A percentile compares a stretch with the other conserved stretches of the same genome.
phyloP scores from a whole-genome alignment of 2,797 vertebrate genomes.

The Danio albolineatus region DNA sequence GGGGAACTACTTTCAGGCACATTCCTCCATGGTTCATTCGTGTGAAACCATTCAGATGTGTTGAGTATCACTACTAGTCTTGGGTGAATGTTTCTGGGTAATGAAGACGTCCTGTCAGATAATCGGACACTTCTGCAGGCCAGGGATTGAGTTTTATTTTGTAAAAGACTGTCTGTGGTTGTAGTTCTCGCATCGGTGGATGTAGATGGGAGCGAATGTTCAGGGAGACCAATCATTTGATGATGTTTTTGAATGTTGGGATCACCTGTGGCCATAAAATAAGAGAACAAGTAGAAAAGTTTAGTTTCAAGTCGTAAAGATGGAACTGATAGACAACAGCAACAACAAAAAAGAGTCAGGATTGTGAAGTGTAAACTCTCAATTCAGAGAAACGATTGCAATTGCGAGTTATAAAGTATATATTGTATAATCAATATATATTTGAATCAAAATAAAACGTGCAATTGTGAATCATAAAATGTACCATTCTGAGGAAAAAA shows the following conservation, averaged over 20 bases:
- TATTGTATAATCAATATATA: too few species aligned
- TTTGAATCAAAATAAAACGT: too few species aligned
- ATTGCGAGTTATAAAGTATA: too few species aligned
- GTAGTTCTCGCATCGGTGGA: neutral
- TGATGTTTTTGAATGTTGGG: neutral
- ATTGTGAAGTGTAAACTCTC: neutral
- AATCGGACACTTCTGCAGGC: neutral
- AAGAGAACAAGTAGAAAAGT: neutral
- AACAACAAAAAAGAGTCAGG: neutral
- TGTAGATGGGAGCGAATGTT: neutral
- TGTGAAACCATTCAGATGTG: constrained; percentile 45
- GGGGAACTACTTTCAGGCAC: constrained; percentile 39
- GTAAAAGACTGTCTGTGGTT: neutral
- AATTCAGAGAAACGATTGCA: too few species aligned
- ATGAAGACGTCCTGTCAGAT: constrained; percentile 31
- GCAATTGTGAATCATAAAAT: too few species aligned
- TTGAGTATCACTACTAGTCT: constrained; percentile 36
- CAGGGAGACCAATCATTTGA: constrained; percentile 15
- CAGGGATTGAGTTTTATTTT: neutral
- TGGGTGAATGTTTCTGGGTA: constrained; percentile 10
- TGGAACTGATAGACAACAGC: neutral
- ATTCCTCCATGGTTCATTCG: neutral
- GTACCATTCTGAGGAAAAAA: too few species aligned
- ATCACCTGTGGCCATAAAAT: neutral
- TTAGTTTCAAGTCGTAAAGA: too few species aligned